Evolutionary conservation across 1,140 invertebrate genomes (phyloP), one percentile per base, ranked within the genome.

Genomic region (Drosophila erecta): DNA sequence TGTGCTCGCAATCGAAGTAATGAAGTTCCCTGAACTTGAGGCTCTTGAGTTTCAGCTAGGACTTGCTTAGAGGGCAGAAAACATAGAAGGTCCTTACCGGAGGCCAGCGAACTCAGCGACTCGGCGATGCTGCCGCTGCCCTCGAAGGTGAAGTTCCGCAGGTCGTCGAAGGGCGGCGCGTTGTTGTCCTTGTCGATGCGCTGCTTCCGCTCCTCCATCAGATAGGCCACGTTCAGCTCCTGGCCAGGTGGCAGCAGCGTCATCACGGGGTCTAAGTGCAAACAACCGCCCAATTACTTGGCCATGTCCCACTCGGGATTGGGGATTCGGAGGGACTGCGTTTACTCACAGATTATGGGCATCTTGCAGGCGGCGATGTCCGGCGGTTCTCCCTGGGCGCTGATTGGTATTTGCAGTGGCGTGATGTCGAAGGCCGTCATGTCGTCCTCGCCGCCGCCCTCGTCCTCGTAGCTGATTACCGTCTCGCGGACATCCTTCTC

Each of bases 391-490:
- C 96, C 96, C 47, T 89, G 84, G 44, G 90, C 90, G 61, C 96
- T 97, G 62, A 98, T 97, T n/a, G 98, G 98, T 91, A 98, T 99
- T 92, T 98, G 97, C 27, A 99, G 94, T 12, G 98, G 97, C 3
- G 97, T 98, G 75, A 99, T 99, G 90, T 99, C 98, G 92, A 99
- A 99, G 14, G 98, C 98, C 5, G 98, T 98, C 97, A 99, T 99
- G 90, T 99, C 98, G 90, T 99, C 98, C 93, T 99, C 98, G 73
- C 97, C 97, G 81, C 97, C 98, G 33, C 98, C 98, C 93, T 99
- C 98, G 91, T 99, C 98, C 89, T 99, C 98, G 89, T 99, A 99
- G 93, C 98, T 98, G 81, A 99, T 99, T 67, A 99, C 99, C 92
- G 99, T 99, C 93, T 99, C 98, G 78, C 98, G 94, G 33, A 99